Conservation (phyloP, 2,113 vertebrate genomes). For the Propithecus coquereli region DNA sequence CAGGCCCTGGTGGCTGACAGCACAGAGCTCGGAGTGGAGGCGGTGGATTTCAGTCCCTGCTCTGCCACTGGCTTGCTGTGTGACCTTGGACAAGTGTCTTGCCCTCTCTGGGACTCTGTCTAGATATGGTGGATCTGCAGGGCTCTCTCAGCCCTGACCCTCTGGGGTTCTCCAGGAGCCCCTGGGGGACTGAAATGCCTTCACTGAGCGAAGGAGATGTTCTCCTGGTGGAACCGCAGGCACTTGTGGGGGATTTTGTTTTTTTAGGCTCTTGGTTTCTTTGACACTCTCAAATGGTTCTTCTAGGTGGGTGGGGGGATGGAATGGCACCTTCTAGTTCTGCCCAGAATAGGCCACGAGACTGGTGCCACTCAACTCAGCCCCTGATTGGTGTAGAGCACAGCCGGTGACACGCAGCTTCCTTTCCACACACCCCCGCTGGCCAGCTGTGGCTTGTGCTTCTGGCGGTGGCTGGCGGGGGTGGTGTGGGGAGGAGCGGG, state of each 20-base stretch:
- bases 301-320: not conserved
- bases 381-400: not conserved
- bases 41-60: not conserved
- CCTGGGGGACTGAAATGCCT: not conserved
- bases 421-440: not conserved
- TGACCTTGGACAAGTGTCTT: not conserved
- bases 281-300: not conserved
- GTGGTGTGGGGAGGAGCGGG: not conserved
- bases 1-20: not conserved
- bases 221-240: not conserved
- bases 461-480: not conserved
- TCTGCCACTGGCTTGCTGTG: not conserved
- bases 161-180: not conserved
- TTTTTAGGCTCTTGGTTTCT: not conserved
- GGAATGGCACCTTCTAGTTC: not conserved
- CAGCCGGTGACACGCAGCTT: not conserved
- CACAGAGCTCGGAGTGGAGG: not conserved
- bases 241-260: rapidly evolving
- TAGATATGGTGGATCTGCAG: not conserved
- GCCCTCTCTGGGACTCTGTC: not conserved
- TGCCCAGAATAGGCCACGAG: not conserved
- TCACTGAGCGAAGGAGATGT: not conserved
- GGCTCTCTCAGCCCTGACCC: not conserved
- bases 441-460: not conserved
- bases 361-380: not conserved